Evolutionary conservation across 2,113 vertebrate genomes (phyloP), one percentile per base, ranked within the genome.

Genomic region (Tychaedon coryphoeus): DNA sequence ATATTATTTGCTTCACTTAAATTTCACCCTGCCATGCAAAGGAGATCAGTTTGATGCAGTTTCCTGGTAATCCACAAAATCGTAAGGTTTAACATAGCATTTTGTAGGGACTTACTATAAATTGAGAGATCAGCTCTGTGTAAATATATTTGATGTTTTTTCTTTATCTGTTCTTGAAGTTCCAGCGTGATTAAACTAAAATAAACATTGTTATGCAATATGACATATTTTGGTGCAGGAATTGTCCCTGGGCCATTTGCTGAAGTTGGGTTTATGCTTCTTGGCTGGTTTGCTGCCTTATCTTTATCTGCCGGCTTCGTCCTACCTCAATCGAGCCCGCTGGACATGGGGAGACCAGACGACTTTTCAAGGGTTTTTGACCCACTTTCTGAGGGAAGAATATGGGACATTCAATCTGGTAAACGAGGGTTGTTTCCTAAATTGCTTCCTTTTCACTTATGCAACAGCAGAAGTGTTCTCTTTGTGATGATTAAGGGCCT

Each of bases 291-390:
- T 99, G 73, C 96, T 99, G 94, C 99, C 99, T 29, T 99, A 99
- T 95, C 71, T 98, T 93, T 99, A 99, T 98, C 98, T 99, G 88
- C 99, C 99, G 16, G 69, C 98, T 72, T 99, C 99, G 3, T 99
- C 99, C 94, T 98, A 97, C 97, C 91, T 99, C 95, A 99, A 91
- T 96, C 97, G 66, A 47, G 99, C 99, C 53, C 99, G 98, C 65
- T 99, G 99, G 99, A 99, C 98, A 93, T 99, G 99, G 99, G 99
- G 99, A 90, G 99, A 99, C 98, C 99, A 99, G 98, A 99, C 99
- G 15, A 98, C 98, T n/a, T 43, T 99, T 78, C 97, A 95, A 34
- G 99, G 99, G 57, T 98, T 99, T 94, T 95, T 99, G 93, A 99
- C 98, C 42, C 99, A 99, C 97, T 98, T 99, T 91, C 98, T 99